phyloP scores from a whole-genome alignment of 1,140 invertebrate species.

The Nymphalis io region DNA sequence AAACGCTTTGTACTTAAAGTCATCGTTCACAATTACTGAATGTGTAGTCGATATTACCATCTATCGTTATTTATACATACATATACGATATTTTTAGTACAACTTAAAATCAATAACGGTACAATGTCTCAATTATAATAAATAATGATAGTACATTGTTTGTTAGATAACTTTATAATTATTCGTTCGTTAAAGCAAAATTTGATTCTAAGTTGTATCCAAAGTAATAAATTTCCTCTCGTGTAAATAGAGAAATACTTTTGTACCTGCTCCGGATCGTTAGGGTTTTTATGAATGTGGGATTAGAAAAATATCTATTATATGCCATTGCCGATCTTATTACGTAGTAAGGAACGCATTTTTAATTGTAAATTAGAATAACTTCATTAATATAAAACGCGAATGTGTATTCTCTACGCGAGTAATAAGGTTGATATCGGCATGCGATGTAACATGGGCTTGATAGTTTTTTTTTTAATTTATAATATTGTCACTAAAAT shows the following conservation, averaged over 20 bases:
- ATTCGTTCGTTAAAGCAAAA: not conserved
- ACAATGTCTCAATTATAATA: not conserved
- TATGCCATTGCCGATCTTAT: not conserved
- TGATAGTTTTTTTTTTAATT: conserved; percentile 1
- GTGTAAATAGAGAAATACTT: conserved; percentile 71
- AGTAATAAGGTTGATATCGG: not conserved
- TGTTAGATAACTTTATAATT: not conserved
- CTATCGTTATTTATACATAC: conserved; percentile 4
- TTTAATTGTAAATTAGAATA: conserved; percentile 4
- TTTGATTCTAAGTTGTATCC: conserved; percentile 26
- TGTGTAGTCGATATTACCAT: conserved; percentile 1
- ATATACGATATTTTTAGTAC: conserved; percentile 5
- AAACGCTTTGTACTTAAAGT: conserved; percentile 64
- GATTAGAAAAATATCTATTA: conserved; percentile 12
- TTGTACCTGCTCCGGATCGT: conserved; percentile 72
- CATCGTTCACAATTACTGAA: conserved; percentile 5
- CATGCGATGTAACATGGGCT: conserved; percentile 2
- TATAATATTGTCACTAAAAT: not conserved
- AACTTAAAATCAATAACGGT: conserved; percentile 9
- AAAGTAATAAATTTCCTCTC: conserved; percentile 43
- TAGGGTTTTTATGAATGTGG: conserved; percentile 37
- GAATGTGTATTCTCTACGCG: not conserved
- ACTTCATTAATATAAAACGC: not conserved
- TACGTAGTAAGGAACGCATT: not conserved
- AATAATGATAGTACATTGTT: not conserved